phyloP scores from a whole-genome alignment of 2,888 invertebrate genomes.

The Chrysina gloriosa region DNA sequence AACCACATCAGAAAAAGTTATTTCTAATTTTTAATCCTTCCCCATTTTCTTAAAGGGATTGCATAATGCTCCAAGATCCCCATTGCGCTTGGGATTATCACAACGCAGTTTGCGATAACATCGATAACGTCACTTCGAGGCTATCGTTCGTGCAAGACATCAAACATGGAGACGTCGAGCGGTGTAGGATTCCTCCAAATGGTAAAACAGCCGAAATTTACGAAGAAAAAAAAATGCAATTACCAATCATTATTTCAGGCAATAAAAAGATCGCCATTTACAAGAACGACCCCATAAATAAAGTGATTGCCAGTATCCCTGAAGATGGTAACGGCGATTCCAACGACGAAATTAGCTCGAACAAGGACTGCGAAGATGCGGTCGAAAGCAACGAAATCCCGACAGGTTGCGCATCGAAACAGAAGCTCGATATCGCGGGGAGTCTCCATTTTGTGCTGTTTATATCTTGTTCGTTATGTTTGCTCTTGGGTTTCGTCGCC shows the following conservation, averaged over 20 bases:
- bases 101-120: slow-evolving; percentile 68
- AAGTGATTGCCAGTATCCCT: slow-evolving; percentile 21
- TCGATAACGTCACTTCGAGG: slow-evolving; percentile 63
- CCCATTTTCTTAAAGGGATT: no score
- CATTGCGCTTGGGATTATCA: slow-evolving; percentile 95
- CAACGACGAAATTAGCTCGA: slow-evolving; percentile 48
- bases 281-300: slow-evolving; percentile 29
- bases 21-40: slow-evolving; percentile 40
- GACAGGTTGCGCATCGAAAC: slow-evolving; percentile 61
- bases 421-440: slow-evolving; percentile 77
- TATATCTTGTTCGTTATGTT: slow-evolving; percentile 82
- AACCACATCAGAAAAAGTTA: slow-evolving; percentile 17
- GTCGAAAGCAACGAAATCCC: slow-evolving; percentile 51
- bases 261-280: slow-evolving; percentile 37
- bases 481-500: slow-evolving; percentile 85
- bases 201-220: slow-evolving; percentile 46
- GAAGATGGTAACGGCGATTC: slow-evolving; percentile 46
- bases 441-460: slow-evolving; percentile 84
- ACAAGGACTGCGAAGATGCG: slow-evolving; percentile 58
- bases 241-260: neutral
- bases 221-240: neutral
- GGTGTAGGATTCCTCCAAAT: slow-evolving; percentile 64
- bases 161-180: slow-evolving; percentile 74
- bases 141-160: slow-evolving; percentile 76
- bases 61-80: slow-evolving; percentile 94